Conservation (phyloP, 2,113 vertebrate genomes). For the Xyrauchen texanus region DNA sequence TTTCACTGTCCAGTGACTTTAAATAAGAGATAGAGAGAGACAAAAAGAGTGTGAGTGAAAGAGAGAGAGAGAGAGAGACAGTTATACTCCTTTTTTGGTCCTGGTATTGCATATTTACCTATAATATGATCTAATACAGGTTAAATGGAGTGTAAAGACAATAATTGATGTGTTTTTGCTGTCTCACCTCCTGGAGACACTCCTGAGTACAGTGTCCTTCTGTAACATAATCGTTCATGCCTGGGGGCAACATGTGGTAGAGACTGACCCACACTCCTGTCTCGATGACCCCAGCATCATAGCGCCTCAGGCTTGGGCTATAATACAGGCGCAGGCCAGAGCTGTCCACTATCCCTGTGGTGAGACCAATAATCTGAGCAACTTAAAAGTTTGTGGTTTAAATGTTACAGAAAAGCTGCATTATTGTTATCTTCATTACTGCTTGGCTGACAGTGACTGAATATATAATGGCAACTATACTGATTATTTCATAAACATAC, state of each 20-base stretch:
- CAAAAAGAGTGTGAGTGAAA: no score
- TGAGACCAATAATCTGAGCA: conserved; percentile 43
- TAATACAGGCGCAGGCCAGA: conserved; percentile 84
- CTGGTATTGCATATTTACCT: neutral
- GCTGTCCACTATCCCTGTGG: conserved; percentile 82
- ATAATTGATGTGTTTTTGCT: neutral
- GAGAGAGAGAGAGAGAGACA: no score
- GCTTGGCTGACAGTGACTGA: neutral
- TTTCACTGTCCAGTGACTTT: conserved; percentile 81
- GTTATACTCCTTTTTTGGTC: neutral
- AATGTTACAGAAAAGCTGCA: neutral
- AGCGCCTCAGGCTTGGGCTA: conserved; percentile 75
- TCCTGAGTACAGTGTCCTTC: conserved; percentile 87
- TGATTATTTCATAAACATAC: neutral
- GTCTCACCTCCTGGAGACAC: conserved; percentile 83
- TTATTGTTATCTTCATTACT: neutral
- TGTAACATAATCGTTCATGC: conserved; percentile 81
- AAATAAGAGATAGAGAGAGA: neutral
- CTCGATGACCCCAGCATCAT: conserved; percentile 86
- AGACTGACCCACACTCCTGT: conserved; percentile 89
- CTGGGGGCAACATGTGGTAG: conserved; percentile 87
- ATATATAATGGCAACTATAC: neutral
- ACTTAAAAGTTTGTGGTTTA: neutral
- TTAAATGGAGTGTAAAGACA: neutral
- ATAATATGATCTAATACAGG: neutral